Percentiles rank a stretch among this genome's conserved stretches.
These are phyloP conservation scores for Listronotus bonariensis DNA, from an alignment of 1,140 invertebrate genomes.

Conservation along the genomic window DNA sequence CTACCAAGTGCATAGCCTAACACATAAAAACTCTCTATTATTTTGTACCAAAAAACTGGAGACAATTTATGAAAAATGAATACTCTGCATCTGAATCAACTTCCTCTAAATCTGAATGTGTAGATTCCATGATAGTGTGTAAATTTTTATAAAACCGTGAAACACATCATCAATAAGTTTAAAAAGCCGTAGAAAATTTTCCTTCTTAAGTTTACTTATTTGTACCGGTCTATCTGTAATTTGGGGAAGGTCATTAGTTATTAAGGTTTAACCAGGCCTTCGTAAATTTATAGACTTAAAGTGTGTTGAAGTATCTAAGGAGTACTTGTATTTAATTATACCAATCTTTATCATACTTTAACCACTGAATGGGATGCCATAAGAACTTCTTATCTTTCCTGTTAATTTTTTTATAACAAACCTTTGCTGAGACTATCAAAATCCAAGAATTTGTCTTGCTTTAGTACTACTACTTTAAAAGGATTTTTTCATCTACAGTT, in stretches of 20 bases:
- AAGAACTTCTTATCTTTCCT: neutral
- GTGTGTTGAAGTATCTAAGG: neutral
- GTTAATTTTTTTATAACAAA: neutral
- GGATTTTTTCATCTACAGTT: conserved; percentile 2
- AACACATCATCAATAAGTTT: neutral
- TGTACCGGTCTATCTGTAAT: neutral
- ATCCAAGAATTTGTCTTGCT: conserved; percentile 11
- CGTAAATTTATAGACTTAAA: conserved; percentile 7
- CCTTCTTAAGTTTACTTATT: conserved; percentile 4
- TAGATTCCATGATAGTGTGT: neutral
- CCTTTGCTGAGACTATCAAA: conserved; percentile 1
- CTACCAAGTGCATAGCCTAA: too few species aligned
- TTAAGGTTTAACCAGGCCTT: neutral
- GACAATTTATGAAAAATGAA: too few species aligned
- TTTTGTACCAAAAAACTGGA: too few species aligned
- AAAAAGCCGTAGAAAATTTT: neutral
- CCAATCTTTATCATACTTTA: neutral
- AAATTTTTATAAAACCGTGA: neutral
- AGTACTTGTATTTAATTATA: neutral
- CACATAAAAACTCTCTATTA: too few species aligned
- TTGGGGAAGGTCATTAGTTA: neutral
- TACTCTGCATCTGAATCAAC: conserved; percentile 4
- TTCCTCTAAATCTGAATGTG: neutral
- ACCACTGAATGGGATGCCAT: neutral
- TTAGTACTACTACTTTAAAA: conserved; percentile 22